Conservation (phyloP, 2,797 vertebrate species). For the Danio kyathit region DNA sequence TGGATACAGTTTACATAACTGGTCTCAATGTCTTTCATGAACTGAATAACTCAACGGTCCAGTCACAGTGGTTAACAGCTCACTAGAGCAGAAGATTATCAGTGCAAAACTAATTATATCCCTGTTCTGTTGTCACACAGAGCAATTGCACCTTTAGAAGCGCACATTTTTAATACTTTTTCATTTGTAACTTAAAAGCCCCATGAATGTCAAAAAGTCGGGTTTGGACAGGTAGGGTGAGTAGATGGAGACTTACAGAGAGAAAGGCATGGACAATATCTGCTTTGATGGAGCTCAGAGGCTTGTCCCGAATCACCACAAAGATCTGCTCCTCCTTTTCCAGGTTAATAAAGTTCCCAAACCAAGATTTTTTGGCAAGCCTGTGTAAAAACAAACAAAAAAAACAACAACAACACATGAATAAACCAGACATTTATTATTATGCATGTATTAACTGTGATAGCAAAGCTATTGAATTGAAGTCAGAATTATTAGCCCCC, state of each 20-base stretch:
- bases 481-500: too few relatives aligned
- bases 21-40: not conserved
- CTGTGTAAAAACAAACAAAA: constrained; percentile 70
- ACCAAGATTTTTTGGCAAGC: constrained; percentile 99
- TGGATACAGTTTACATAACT: constrained; percentile 3
- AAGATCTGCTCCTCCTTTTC: constrained; percentile 99
- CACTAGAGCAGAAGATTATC: not conserved
- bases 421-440: too few relatives aligned
- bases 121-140: constrained; percentile 1
- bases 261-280: constrained; percentile 98
- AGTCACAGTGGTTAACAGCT: not conserved
- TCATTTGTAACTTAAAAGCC: not conserved
- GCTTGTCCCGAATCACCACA: constrained; percentile 96
- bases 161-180: not conserved
- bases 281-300: constrained; percentile 97
- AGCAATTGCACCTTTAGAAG: not conserved
- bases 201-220: not conserved
- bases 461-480: not conserved
- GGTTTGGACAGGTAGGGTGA: not conserved
- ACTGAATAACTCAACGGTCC: not conserved
- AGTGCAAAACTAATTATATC: not conserved
- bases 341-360: constrained; percentile 97
- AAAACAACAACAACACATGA: too few relatives aligned
- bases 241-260: constrained; percentile 81
- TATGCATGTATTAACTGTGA: not conserved